phyloP scores from a whole-genome alignment of 2,888 invertebrate species.

The Lepidocyrtoides sp. region DNA sequence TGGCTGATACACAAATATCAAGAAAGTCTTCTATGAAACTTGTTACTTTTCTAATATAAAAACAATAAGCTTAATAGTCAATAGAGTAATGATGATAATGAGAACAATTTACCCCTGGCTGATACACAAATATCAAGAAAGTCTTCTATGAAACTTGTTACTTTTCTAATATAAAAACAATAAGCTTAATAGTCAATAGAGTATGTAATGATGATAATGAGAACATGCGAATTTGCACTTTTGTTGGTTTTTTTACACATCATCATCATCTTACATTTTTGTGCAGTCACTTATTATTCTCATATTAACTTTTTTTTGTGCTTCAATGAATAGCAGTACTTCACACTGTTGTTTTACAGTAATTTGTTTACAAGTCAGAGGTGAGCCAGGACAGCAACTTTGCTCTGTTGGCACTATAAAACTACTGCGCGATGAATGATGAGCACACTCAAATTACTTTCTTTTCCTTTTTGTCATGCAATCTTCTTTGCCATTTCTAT shows the following conservation, averaged over 20 bases:
- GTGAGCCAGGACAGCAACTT: background rate
- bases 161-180: background rate
- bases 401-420: too few relatives aligned
- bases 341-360: slow-evolving; percentile 2
- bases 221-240: slow-evolving; percentile 54
- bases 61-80: background rate
- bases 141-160: too few relatives aligned
- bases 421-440: background rate
- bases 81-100: background rate
- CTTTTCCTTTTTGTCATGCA: slow-evolving; percentile 39
- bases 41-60: background rate
- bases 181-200: background rate
- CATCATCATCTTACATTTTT: too few relatives aligned
- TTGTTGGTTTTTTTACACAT: slow-evolving; percentile 45
- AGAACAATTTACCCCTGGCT: background rate
- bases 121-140: too few relatives aligned
- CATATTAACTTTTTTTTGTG: slow-evolving; percentile 13
- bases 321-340: slow-evolving; percentile 40
- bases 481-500: background rate
- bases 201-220: background rate
- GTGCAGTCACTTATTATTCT: too few relatives aligned
- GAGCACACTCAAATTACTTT: slow-evolving; percentile 43
- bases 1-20: too few relatives aligned
- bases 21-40: too few relatives aligned
- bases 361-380: slow-evolving; percentile 24